Base-by-base conservation (phyloP, 1,140 invertebrate species). In the Catajapyx aquilonaris region DNA sequence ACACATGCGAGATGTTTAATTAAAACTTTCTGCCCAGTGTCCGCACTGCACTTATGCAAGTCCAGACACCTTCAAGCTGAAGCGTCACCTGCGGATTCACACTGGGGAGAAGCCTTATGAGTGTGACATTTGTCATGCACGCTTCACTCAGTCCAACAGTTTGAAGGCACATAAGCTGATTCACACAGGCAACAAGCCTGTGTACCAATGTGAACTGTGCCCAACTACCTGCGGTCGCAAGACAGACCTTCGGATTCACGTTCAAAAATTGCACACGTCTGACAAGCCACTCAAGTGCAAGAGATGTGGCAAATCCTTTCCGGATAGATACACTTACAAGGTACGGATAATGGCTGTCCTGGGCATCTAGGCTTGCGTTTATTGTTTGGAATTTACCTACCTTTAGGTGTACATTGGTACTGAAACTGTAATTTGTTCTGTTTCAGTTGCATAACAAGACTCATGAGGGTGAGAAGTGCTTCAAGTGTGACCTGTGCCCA, bases 391-490 rank as follows among this genome's bases (percentile, higher is more conserved):
- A n/a, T n/a, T n/a, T n/a, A n/a, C n/a, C n/a, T n/a, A n/a, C n/a
- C n/a, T n/a, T n/a, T n/a, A n/a, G n/a, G n/a, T n/a, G n/a, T n/a
- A n/a, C n/a, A n/a, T n/a, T n/a, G n/a, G n/a, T n/a, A n/a, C n/a
- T n/a, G n/a, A n/a, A n/a, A n/a, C n/a, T n/a, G n/a, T n/a, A n/a
- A n/a, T n/a, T n/a, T n/a, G n/a, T n/a, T n/a, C n/a, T n/a, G n/a
- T 53, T 53, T 10, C 46, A 70, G 65, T 55, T 77, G 32, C 76
- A 80, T 51, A 66, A 68, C 45, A 78, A 90, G 64, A 83, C 83
- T 1, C 91, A 97, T 49, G 88, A 95, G 54, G 90, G 90, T 2
- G 90, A 97, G 59, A 95, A 95, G 53, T 95, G 88, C 57, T 96
- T 81, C 62, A 90, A 86, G 52, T 97, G 91, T 60, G 83, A 84